A percentile compares a stretch with the other conserved stretches of the same genome.
Evolutionary conservation across 2,888 invertebrate species (phyloP).

Genomic region (Agrochola circellaris): DNA sequence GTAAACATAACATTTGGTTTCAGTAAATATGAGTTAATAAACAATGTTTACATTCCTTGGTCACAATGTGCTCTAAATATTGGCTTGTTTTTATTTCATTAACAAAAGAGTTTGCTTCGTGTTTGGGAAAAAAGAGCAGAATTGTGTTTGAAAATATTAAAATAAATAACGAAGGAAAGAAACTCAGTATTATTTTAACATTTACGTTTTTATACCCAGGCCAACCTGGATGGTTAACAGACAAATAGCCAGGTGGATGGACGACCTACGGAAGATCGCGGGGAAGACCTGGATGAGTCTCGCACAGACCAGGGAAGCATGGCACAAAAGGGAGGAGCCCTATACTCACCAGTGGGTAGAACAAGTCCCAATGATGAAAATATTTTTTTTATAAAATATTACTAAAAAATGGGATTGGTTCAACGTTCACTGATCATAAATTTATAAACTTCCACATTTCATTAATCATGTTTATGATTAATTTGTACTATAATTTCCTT

Average conservation of each 20-base stretch:
- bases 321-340: neutral
- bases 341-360: too few species aligned
- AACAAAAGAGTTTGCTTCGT: conserved; percentile 5
- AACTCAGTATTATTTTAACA: neutral
- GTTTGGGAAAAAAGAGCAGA: conserved; percentile 26
- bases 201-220: neutral
- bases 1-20: conserved; percentile 27
- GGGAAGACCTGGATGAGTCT: neutral
- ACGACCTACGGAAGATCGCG: neutral
- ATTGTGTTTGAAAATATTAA: conserved; percentile 14
- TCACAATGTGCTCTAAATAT: conserved; percentile 29
- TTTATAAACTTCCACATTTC: neutral
- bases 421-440: neutral
- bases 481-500: neutral
- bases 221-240: neutral
- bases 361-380: neutral
- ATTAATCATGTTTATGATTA: neutral
- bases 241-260: neutral
- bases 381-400: neutral
- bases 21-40: conserved; percentile 29
- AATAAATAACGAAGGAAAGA: conserved; percentile 9
- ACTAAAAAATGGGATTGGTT: neutral
- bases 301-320: neutral
- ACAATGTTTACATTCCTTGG: conserved; percentile 17
- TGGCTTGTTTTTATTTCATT: conserved; percentile 11